Conservation (phyloP, 2,797 vertebrate species). For the Chlorospingus semifuscus region DNA sequence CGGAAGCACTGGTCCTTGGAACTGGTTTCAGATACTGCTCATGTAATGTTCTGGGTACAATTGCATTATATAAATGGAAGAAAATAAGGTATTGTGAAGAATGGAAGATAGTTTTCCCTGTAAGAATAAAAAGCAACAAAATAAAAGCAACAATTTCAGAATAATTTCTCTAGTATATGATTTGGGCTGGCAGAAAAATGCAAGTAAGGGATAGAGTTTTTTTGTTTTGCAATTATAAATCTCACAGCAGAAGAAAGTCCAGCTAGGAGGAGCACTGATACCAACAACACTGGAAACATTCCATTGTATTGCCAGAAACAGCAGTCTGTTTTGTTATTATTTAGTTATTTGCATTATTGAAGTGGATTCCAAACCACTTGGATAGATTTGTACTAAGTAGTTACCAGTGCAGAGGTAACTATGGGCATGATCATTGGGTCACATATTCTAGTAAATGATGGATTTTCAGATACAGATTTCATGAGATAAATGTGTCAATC, state of each 20-base stretch:
- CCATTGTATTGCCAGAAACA: neutral
- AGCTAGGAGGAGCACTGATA: neutral
- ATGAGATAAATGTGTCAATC: neutral
- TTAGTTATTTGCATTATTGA: neutral
- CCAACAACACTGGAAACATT: neutral
- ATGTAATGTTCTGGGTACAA: neutral
- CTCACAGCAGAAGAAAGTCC: neutral
- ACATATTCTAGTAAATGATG: neutral
- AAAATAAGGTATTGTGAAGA: neutral
- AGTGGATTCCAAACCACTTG: neutral
- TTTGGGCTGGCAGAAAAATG: neutral
- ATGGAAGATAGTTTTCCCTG: neutral
- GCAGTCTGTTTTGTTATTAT: neutral
- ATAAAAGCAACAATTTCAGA: neutral
- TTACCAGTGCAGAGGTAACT: neutral
- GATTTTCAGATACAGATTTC: neutral
- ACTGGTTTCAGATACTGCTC: neutral
- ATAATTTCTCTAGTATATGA: neutral
- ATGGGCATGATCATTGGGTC: neutral
- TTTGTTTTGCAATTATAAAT: neutral
- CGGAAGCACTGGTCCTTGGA: neutral
- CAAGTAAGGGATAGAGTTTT: neutral
- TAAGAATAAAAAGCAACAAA: neutral
- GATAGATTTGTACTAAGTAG: neutral
- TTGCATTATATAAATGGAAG: neutral